Evolutionary conservation across 2,888 invertebrate genomes (phyloP).

Genomic region (Dryobota labecula): DNA sequence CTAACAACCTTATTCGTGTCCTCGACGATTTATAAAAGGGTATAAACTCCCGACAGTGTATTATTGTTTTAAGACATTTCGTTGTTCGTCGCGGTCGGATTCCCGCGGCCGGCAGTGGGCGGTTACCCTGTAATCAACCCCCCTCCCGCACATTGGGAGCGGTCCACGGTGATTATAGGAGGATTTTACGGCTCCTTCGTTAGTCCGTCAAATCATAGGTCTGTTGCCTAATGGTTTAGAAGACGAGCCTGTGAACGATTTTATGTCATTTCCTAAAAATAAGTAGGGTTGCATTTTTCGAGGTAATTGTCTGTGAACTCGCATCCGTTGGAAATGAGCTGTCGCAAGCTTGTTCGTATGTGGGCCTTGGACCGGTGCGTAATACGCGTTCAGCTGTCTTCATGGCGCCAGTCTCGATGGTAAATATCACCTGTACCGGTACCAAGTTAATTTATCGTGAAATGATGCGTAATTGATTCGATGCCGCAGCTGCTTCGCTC

Average conservation of each 20-base stretch:
- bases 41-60: conserved; percentile 62
- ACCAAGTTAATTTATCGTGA: conserved; percentile 67
- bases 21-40: conserved; percentile 54
- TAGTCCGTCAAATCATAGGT: conserved; percentile 88
- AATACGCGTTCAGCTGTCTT: conserved; percentile 67
- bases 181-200: conserved; percentile 87
- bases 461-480: conserved; percentile 70
- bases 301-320: conserved; percentile 83
- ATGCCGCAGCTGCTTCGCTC: conserved; percentile 65
- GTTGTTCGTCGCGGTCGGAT: conserved; percentile 73
- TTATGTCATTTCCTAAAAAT: conserved; percentile 83
- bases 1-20: conserved; percentile 58
- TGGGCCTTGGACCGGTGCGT: conserved; percentile 44
- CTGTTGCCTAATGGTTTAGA: conserved; percentile 78
- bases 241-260: conserved; percentile 79
- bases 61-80: conserved; percentile 77
- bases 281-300: conserved; percentile 70
- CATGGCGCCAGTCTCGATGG: conserved; percentile 68
- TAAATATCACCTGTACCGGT: conserved; percentile 71
- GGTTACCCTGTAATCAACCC: conserved; percentile 87
- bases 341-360: conserved; percentile 34
- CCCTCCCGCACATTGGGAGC: conserved; percentile 77
- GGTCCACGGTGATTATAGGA: conserved; percentile 84
- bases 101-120: conserved; percentile 81
- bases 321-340: conserved; percentile 55